These are phyloP conservation scores for Brachylomia viminalis DNA, from an alignment of 2,888 invertebrate genomes.

Conservation along the genomic window DNA sequence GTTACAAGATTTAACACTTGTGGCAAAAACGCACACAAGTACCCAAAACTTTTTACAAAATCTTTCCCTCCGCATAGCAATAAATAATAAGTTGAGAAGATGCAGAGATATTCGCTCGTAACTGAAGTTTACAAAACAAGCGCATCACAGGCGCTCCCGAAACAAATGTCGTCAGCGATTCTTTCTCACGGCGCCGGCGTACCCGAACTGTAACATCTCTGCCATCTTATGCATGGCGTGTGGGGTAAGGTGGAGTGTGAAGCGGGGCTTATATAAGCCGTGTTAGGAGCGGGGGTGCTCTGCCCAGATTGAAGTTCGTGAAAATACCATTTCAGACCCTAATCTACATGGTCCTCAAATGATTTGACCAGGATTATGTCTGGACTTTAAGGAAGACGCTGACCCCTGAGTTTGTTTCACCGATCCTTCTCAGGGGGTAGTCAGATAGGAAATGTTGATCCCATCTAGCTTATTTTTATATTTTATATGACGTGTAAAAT, in stretches of 20 bases:
- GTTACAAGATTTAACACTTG: neutral
- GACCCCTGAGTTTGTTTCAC: neutral
- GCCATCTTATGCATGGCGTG: slow-evolving; percentile 75
- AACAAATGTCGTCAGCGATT: slow-evolving; percentile 86
- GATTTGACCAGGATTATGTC: neutral
- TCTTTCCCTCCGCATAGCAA: slow-evolving; percentile 22
- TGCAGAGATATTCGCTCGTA: slow-evolving; percentile 54
- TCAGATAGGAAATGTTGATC: neutral
- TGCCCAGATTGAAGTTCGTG: neutral
- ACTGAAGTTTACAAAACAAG: slow-evolving; percentile 78
- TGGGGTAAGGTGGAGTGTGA: slow-evolving; percentile 56
- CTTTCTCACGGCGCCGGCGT: slow-evolving; percentile 85
- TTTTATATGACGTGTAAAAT: neutral
- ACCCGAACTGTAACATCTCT: slow-evolving; percentile 81
- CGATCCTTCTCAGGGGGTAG: neutral
- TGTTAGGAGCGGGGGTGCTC: neutral
- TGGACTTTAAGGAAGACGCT: neutral
- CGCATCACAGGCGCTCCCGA: slow-evolving; percentile 80
- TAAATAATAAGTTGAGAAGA: slow-evolving; percentile 57
- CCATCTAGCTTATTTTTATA: neutral
- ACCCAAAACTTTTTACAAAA: slow-evolving; percentile 11
- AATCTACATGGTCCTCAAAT: neutral
- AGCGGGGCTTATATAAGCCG: slow-evolving; percentile 13
- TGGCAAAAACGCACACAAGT: neutral
- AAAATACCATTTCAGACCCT: neutral